Evolutionary conservation across 2,797 vertebrate species (phyloP).

Genomic region (Sebastes itinus): DNA sequence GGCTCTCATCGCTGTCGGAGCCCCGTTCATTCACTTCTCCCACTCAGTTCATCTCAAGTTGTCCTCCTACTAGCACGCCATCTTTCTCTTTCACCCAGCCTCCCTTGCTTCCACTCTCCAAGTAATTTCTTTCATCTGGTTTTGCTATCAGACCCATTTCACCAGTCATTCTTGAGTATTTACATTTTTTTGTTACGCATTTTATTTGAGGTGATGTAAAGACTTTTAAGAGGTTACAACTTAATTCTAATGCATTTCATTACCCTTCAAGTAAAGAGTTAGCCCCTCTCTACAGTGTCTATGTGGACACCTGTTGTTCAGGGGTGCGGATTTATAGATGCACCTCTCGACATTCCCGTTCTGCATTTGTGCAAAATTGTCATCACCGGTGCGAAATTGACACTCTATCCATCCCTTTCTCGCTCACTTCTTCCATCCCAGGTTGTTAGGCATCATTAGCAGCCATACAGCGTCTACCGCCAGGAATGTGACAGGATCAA

Average conservation of each 20-base stretch:
- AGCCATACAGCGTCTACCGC: constrained; percentile 16
- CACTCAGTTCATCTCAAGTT: constrained; percentile 49
- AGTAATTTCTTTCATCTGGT: constrained; percentile 35
- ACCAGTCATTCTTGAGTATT: constrained; percentile 5
- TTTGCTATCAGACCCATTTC: constrained; percentile 42
- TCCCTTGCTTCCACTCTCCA: background rate
- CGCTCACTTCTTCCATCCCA: constrained; percentile 28
- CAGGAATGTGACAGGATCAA: constrained; percentile 56
- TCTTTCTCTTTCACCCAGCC: background rate
- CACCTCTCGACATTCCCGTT: constrained; percentile 14
- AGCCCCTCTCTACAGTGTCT: background rate
- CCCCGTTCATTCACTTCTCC: constrained; percentile 44
- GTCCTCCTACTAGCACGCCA: constrained; percentile 18
- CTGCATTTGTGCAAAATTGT: background rate
- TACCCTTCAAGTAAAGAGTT: background rate
- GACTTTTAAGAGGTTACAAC: background rate
- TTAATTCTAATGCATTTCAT: background rate
- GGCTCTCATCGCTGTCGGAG: constrained; percentile 17
- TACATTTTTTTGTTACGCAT: background rate
- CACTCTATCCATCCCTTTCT: constrained; percentile 23
- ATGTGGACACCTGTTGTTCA: constrained; percentile 13
- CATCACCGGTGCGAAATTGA: background rate
- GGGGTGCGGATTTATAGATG: background rate
- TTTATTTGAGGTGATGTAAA: constrained; percentile 6
- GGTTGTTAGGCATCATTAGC: constrained; percentile 47